These are phyloP conservation scores for Dione juno DNA, from an alignment of 2,888 invertebrate genomes.

Conservation along the genomic window DNA sequence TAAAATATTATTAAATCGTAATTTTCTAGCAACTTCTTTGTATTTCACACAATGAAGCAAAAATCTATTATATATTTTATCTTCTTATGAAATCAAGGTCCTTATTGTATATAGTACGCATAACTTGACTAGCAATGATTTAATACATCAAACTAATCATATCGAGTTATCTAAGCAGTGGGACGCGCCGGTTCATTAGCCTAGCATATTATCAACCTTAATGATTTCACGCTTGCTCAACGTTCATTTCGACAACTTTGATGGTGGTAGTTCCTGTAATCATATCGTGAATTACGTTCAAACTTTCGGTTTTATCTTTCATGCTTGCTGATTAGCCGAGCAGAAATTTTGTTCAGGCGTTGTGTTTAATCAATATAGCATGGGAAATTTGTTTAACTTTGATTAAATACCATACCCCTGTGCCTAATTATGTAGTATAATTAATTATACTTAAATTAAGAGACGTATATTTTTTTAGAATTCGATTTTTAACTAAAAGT, in stretches of 20 bases:
- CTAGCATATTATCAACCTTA: constrained; percentile 71
- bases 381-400: constrained; percentile 61
- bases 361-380: constrained; percentile 67
- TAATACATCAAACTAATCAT: constrained; percentile 24
- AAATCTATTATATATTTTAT: neutral
- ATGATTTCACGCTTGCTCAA: constrained; percentile 73
- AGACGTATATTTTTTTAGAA: neutral
- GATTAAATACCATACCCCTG: constrained; percentile 54
- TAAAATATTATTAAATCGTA: too few relatives aligned
- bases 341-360: constrained; percentile 60
- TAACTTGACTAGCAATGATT: constrained; percentile 2
- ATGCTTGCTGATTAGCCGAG: constrained; percentile 65
- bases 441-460: constrained; percentile 24
- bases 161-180: constrained; percentile 53
- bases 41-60: too few relatives aligned
- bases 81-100: neutral
- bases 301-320: constrained; percentile 71
- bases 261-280: constrained; percentile 62
- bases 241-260: constrained; percentile 56
- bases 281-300: constrained; percentile 69
- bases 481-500: neutral
- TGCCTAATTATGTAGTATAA: constrained; percentile 45
- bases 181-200: constrained; percentile 67
- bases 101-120: neutral
- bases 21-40: too few relatives aligned